phyloP scores from a whole-genome alignment of 2,888 invertebrate species.

The Tiliacea aurago region DNA sequence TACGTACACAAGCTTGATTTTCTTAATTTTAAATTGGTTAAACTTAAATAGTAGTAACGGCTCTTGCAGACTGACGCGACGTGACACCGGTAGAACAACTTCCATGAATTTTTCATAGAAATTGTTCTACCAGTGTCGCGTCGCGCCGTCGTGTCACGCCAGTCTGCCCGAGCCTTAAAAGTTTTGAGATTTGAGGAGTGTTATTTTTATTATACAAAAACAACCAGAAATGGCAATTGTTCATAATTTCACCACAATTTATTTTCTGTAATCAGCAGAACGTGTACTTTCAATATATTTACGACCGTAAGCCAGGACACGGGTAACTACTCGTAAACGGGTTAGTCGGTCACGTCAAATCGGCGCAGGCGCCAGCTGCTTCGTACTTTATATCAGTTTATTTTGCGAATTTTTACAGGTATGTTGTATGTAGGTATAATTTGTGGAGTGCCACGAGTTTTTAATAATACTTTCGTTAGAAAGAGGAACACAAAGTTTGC shows the following conservation, averaged over 20 bases:
- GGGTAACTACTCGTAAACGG: too few relatives aligned
- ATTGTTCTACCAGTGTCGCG: too few relatives aligned
- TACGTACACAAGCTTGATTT: too few relatives aligned
- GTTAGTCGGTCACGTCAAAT: constrained; percentile 5
- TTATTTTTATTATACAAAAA: neutral
- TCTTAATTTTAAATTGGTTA: too few relatives aligned
- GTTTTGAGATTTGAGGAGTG: neutral
- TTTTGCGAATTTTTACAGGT: neutral
- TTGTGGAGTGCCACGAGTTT: neutral
- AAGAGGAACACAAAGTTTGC: too few relatives aligned
- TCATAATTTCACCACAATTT: neutral
- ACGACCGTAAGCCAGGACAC: neutral
- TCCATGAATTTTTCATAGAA: too few relatives aligned
- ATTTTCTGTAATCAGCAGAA: neutral
- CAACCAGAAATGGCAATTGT: neutral
- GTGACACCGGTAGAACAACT: too few relatives aligned
- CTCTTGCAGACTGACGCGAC: too few relatives aligned
- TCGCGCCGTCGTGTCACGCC: too few relatives aligned
- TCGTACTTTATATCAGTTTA: neutral
- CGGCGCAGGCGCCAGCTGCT: constrained; percentile 1
- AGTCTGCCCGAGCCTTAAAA: too few relatives aligned
- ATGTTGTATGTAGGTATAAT: neutral
- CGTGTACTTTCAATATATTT: neutral
- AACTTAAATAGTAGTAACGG: too few relatives aligned
- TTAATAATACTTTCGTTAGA: neutral